These are phyloP conservation scores for Athripsodes cinereus DNA, from an alignment of 2,888 invertebrate genomes.

Conservation along the genomic window DNA sequence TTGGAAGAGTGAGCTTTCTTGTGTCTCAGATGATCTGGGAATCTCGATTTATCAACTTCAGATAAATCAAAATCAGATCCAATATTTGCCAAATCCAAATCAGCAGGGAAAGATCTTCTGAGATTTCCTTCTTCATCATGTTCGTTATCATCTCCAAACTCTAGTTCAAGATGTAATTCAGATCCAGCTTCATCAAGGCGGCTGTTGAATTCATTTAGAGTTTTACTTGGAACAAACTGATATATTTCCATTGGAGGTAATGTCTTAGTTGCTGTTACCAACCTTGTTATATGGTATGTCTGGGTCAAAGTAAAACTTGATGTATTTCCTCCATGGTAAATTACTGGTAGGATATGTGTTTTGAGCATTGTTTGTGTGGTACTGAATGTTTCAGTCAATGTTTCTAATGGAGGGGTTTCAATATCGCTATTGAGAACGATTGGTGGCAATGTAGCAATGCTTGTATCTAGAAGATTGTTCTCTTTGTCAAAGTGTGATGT, in stretches of 20 bases:
- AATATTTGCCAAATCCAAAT: constrained; percentile 65
- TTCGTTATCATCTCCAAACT: constrained; percentile 77
- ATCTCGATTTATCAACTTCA: constrained; percentile 60
- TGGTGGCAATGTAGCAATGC: constrained; percentile 77
- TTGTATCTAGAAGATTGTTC: constrained; percentile 62
- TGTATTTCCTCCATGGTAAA: constrained; percentile 67
- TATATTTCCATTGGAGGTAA: constrained; percentile 81
- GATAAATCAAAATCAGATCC: constrained; percentile 67
- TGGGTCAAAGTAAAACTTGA: constrained; percentile 78
- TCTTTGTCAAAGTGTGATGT: constrained; percentile 70
- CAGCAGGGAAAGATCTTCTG: constrained; percentile 54
- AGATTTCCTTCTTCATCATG: constrained; percentile 49
- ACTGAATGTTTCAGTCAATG: constrained; percentile 85
- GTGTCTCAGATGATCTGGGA: constrained; percentile 48
- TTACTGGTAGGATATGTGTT: constrained; percentile 81
- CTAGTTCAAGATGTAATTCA: constrained; percentile 77
- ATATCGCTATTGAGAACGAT: constrained; percentile 69
- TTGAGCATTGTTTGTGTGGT: constrained; percentile 84
- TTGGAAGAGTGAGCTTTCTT: constrained; percentile 44
- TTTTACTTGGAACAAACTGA: constrained; percentile 80
- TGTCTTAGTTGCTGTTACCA: constrained; percentile 87
- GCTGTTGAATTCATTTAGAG: constrained; percentile 82
- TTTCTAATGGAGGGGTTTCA: constrained; percentile 82
- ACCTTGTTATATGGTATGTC: constrained; percentile 79
- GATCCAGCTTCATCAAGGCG: constrained; percentile 85